Base-by-base conservation (phyloP, 2,888 invertebrate genomes). In the Ephialtes manifestator region DNA sequence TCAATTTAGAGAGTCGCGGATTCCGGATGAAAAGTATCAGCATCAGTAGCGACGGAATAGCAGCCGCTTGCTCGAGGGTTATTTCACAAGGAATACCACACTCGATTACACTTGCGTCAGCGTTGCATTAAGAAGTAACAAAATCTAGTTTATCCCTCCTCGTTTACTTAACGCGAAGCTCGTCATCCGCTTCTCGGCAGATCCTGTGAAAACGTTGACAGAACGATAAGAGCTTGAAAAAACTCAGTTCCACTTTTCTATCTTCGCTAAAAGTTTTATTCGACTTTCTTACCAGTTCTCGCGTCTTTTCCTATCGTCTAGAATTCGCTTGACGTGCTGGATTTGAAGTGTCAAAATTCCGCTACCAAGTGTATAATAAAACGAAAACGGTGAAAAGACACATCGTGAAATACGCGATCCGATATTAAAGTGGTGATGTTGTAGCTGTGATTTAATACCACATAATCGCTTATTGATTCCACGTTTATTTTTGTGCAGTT, bases 71-170 rank as follows among this genome's bases (percentile, higher is more conserved):
- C 55, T 20, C 18, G 39, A 13, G 20, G 67, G 4, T 48, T 15
- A 71, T 72, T 65, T 51, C 60, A 35, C 46, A 70, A 77, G 60
- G 20, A 68, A 72, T 67, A 60, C 55, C 11, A n/a, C 58, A 31
- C 71, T 71, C 71, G 18, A 84, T 84, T 76, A 84, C 80, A 84
- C 76, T 84, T 77, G 60, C 84, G 81, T 81, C 76, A 80, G 75
- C 51, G 72, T 65, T 71, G 20, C 18, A 68, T 51, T 72, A 58
- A 39, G 46, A 78, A 68, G 81, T 72, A 81, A 81, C 72, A 72
- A 67, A 60, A 81, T 67, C 77, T 75, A 67, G 65, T 77, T 84
- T 60, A 77, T 55, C 51, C 46, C 48, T 58, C 15, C 28, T n/a
- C 43, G 31, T 71, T 28, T 55, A 28, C 65, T 51, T 58, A 58